Base-by-base conservation (phyloP, 2,888 invertebrate species). In the Lepas anatifera region DNA sequence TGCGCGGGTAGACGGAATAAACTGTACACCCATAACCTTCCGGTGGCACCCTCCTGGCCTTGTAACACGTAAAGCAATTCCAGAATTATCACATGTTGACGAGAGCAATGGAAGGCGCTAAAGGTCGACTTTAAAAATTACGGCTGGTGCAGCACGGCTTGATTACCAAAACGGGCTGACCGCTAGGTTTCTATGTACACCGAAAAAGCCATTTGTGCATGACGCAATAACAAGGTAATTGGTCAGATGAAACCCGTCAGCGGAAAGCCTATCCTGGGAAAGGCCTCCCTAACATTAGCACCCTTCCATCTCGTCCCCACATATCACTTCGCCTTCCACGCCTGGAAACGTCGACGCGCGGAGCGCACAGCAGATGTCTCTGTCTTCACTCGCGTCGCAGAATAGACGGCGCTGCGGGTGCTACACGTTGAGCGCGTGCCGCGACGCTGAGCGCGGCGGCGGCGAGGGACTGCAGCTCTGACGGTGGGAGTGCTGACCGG, bases 371-470 rank as follows among this genome's bases (percentile, higher is more conserved):
- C 50, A 50, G 50, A 50, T 25, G 50, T 25, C 50, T 22, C 50
- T 50, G 25, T 16, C 3, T 25, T 10, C 50, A 3, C n/a, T 13
- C 8, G 2, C 10, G 16, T 22, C 50, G 8, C n/a, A 27, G 22
- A 11, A n/a, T 27, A 27, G 27, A 10, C 11, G 50, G 13, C 50
- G 27, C 50, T 13, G 27, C n/a, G n/a, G 50, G 29, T 67, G 71
- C 71, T 73, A 73, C 70, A 73, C 74, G 70, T 74, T 74, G 67
- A 74, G 74, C 70, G 72, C 71, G 70, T 72, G 74, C 48, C 74
- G 69, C 29, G 74, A 71, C 37, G 74, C 71, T 39, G 74, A 70
- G 39, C 72, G 72, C 68, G 73, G 74, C 29, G 74, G 72, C 72
- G 63, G 73, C 72, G 25, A 72, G 72, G 69, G 73, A 72, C 58